Evolutionary conservation across 2,888 invertebrate genomes (phyloP), one percentile per base, ranked within the genome.

Genomic region (Drosophila multiciliata): DNA sequence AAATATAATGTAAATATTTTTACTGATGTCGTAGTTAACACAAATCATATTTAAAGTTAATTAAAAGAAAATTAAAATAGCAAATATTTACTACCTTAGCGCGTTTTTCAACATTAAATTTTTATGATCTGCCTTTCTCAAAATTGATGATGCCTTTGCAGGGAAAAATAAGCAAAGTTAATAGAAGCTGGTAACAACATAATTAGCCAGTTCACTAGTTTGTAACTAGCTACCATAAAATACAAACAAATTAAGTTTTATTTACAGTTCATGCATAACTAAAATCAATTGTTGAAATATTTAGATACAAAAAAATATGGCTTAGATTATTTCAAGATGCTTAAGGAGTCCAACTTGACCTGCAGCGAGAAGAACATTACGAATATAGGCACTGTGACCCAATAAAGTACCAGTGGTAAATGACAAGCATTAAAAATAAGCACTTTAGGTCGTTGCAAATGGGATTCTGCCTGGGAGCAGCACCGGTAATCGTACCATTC

Each of bases 351-450:
- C 8, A 54, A 12, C 4, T 55, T 45, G 55, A 55, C 48, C 35
- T 32, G 29, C 35, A 26, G 42, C 23, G 12, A 42, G 23, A 38
- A 29, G 40, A 45, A 60, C 29, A 12, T 17, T 48, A 6, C n/a
- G 9, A 29, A 20, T 29, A 20, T 49, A 29, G 29, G 36, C 11
- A 59, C 59, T 66, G 48, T 78, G 76, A 74, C 64, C 76, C 79
- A 77, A 74, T 74, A 74, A 78, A 63, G 60, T 49, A 55, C 26
- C 23, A 38, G 54, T 33, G 49, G 54, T 23, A 78, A 70, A 49
- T 63, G 66, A 15, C 65, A 74, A 48, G 63, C 78, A 78, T 73
- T 68, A 59, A 73, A 45, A 49, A 54, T 70, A 77, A 77, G 70
- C 66, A 75, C 66, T 79, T 64, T 63, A 55, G 38, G 62, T 78